Base-by-base conservation (phyloP, 1,140 invertebrate genomes). In the Oppia nitens region DNA sequence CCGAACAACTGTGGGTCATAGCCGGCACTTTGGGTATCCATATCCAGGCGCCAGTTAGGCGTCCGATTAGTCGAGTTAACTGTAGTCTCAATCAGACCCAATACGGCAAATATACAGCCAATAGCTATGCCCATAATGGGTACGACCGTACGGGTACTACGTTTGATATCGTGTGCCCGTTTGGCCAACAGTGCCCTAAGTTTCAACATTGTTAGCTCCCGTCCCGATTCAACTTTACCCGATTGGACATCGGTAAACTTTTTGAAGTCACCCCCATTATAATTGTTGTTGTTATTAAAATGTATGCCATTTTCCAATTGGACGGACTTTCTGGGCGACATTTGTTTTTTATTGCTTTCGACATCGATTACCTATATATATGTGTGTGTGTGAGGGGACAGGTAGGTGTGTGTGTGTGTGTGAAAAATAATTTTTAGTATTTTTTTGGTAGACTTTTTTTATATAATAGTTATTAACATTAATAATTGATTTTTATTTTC, bases 81-180 rank as follows among this genome's bases (percentile, higher is more conserved):
- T 2, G 56, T 57, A 1, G 56, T 57, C 32, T 57, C 56, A 21
- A 57, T 57, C 1, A 57, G 23, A 32, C 40, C 47, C 3, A 57
- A 32, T 32, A 57, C 48, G 1, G 56, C 56, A 3, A 57, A 52
- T n/a, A 57, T 49, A 52, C 56, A 57, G 28, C 56, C 56, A 23
- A 57, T 57, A 3, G 56, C 56, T 24, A 57, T 57, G 23, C 56
- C 56, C 17, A 57, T 23, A 3, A 57, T 57, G 1, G 56, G 56
- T 11, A 57, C 56, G 1, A 57, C 56, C 2, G 56, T 57, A 32
- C 27, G n/a, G 17, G 47, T 48, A 45, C 75, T 64, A 76, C 76
- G 60, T 77, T 59, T 60, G 9, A 62, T 62, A 28, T 53, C 56
- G 27, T 62, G 55, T 27, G 45, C 47, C 17, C 60, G 45, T 47